These are phyloP conservation scores for Axea sp. DNA, from an alignment of 2,888 invertebrate species.

Conservation along the genomic window DNA sequence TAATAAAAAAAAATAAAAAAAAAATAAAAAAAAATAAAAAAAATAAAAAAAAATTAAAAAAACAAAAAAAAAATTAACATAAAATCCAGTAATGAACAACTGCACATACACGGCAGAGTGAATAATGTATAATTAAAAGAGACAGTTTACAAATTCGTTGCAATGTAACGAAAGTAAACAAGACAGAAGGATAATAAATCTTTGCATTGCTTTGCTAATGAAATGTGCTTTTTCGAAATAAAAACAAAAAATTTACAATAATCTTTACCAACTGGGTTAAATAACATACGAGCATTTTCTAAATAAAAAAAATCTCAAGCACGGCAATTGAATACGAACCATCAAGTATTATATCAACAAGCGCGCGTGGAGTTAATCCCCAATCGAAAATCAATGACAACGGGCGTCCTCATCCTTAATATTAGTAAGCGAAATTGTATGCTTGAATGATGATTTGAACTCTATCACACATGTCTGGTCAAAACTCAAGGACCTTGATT, in stretches of 20 bases:
- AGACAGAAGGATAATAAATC: too few relatives aligned
- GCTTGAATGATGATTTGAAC: constrained; percentile 27
- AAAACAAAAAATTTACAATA: constrained; percentile 10
- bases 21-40: too few relatives aligned
- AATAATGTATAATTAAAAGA: too few relatives aligned
- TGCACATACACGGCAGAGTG: too few relatives aligned
- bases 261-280: constrained; percentile 6
- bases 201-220: too few relatives aligned
- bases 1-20: too few relatives aligned
- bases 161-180: too few relatives aligned
- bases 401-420: constrained; percentile 15
- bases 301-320: constrained; percentile 33
- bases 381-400: constrained; percentile 53
- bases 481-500: constrained; percentile 10
- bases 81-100: too few relatives aligned
- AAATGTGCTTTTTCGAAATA: too few relatives aligned
- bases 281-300: constrained; percentile 28
- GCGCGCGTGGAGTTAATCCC: constrained; percentile 9
- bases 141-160: too few relatives aligned
- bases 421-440: constrained; percentile 27
- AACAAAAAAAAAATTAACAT: too few relatives aligned
- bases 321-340: constrained; percentile 31
- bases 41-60: too few relatives aligned
- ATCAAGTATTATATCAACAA: constrained; percentile 49
- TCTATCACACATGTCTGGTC: constrained; percentile 24